These are phyloP conservation scores for Artemia sinica DNA, from an alignment of 2,888 invertebrate species.

Conservation along the genomic window DNA sequence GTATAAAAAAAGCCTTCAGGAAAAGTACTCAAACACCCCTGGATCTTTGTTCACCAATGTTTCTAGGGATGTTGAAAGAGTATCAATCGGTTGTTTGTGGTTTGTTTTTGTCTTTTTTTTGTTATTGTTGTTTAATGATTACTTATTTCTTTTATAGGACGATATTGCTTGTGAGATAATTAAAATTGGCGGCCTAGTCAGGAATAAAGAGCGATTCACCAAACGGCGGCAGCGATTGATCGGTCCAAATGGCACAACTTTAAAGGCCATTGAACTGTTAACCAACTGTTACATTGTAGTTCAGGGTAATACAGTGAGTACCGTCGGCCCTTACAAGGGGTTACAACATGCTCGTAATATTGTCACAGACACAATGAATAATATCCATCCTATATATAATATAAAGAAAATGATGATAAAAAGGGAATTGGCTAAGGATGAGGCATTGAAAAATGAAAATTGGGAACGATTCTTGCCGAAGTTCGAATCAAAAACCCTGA, in stretches of 20 bases:
- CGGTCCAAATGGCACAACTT: constrained; percentile 91
- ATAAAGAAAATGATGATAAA: constrained; percentile 96
- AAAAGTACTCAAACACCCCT: no score
- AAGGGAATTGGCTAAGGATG: constrained; percentile 79
- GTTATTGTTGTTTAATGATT: constrained; percentile 29
- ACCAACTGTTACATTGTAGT: constrained; percentile 92
- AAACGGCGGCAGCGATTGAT: constrained; percentile 84
- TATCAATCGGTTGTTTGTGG: not conserved
- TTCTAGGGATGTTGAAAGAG: no score
- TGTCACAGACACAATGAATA: constrained; percentile 92
- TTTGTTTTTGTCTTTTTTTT: constrained; percentile 1
- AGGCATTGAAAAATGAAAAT: constrained; percentile 71
- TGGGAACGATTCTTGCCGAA: constrained; percentile 95
- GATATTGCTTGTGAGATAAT: constrained; percentile 86
- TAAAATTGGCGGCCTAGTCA: constrained; percentile 75
- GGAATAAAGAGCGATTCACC: constrained; percentile 81
- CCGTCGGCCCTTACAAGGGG: constrained; percentile 87
- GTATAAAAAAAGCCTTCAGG: no score
- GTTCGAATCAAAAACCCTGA: constrained; percentile 73
- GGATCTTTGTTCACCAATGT: no score
- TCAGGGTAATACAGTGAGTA: constrained; percentile 91
- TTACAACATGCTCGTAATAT: constrained; percentile 68
- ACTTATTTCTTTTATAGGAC: constrained; percentile 44
- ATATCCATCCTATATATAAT: constrained; percentile 95
- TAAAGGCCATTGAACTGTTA: constrained; percentile 87